These are phyloP conservation scores for Drosophila pandora DNA, from an alignment of 1,140 invertebrate genomes.

Conservation along the genomic window DNA sequence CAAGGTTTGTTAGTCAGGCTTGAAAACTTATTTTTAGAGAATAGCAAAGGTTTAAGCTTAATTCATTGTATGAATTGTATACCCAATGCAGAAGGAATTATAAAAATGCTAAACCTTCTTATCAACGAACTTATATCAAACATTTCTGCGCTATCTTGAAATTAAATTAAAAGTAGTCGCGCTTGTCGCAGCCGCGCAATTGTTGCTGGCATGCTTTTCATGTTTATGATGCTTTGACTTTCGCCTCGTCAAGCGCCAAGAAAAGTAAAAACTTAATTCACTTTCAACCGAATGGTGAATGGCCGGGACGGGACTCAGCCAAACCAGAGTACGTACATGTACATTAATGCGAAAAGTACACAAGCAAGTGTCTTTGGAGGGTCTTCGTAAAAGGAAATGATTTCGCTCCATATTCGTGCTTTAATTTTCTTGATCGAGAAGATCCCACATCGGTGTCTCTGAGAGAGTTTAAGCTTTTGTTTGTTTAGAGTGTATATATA, in stretches of 20 bases:
- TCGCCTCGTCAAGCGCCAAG: slow-evolving; percentile 45
- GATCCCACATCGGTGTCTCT: not conserved
- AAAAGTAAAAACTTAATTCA: slow-evolving; percentile 73
- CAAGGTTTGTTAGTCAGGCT: too few relatives aligned
- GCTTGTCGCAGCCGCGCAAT: slow-evolving; percentile 9
- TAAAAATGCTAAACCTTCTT: slow-evolving; percentile 5
- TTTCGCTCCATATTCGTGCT: not conserved
- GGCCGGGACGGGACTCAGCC: slow-evolving; percentile 18
- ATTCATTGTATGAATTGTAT: not conserved
- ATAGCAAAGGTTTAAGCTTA: too few relatives aligned
- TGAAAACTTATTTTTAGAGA: too few relatives aligned
- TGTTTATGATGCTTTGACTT: slow-evolving; percentile 42
- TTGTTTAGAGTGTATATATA: not conserved
- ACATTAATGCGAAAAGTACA: slow-evolving; percentile 24
- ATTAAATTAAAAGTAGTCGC: slow-evolving; percentile 41
- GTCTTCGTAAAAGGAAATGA: not conserved
- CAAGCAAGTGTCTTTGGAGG: not conserved
- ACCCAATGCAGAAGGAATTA: not conserved
- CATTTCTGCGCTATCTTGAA: slow-evolving; percentile 56
- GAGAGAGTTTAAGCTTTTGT: not conserved
- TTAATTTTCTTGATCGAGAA: not conserved
- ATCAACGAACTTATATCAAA: slow-evolving; percentile 49
- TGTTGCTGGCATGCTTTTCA: slow-evolving; percentile 35
- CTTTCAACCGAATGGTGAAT: slow-evolving; percentile 65
- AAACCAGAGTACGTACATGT: slow-evolving; percentile 4